Base-by-base conservation (phyloP, 2,113 vertebrate genomes). In the Enhydra lutris region DNA sequence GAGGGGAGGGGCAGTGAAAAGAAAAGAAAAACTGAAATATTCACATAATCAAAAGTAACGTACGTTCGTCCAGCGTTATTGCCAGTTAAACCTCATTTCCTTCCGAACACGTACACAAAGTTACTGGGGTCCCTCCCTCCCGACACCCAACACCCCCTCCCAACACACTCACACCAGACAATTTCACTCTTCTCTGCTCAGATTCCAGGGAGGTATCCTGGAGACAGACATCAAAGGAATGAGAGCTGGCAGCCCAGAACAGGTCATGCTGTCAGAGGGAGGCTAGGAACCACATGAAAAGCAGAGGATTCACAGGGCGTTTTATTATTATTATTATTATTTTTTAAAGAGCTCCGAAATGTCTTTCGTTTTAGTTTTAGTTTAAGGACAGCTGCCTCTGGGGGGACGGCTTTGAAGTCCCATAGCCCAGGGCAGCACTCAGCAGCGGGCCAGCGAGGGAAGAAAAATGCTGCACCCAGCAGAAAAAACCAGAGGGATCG, bases 221-320 rank as follows among this genome's bases (percentile, higher is more conserved):
- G 97, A 98, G 96, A 97, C 65, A 24, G 97, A 98, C 97, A 99
- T 98, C 98, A 98, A 93, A 96, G 96, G 65, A 81, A 94, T 0
- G 10, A 39, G 94, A 97, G 97, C 97, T 76, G 88, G 26, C 59
- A 90, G 96, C 98, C 97, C 97, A 65, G 74, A 61, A 82, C 84
- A 97, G 97, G 98, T 97, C 97, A 29, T 26, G 39, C 59, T 55
- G 88, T 91, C 65, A 45, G 91, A 86, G 86, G 0, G 3, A 98
- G 91, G 88, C 97, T 63, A 91, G 97, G 92, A 97, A 71, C 96
- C 98, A 92, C 97, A 88, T 45, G 91, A 98, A 98, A 79, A 95
- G 96, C 4, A 55, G 50, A 78, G 39, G 73, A 96, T 84, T 97
- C 97, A 92, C 6, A 65, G 94, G 96, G 94, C 1, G 3, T 92